Evolutionary conservation across 1,140 invertebrate species (phyloP), one percentile per base, ranked within the genome.

Genomic region (Aleiodes sp.): DNA sequence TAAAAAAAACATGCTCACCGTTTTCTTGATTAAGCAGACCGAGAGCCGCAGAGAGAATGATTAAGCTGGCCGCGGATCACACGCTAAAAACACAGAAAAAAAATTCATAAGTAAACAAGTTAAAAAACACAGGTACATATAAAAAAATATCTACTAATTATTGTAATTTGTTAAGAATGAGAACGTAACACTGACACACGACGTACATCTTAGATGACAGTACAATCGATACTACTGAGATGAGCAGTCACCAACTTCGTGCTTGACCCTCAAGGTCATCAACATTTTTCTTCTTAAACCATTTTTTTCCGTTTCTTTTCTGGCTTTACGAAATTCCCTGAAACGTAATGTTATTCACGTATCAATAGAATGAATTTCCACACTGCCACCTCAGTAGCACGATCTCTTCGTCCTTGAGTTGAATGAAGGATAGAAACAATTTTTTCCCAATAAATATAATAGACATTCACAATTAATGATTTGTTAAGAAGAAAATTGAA

Each of bases 171-270:
- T 24, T 14, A 16, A 4, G 19, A 63, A 26, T 41, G n/a, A n/a
- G n/a, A 26, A 37, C 12, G 31, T 37, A 39, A 67, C 14, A 46
- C n/a, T 60, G 10, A 3, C 19, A 52, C 14, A 14, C 37, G 68
- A 72, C 65, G 46, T 83, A 80, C 82, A 84, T 84, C 81, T 74
- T 78, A 77, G 29, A 56, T 66, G 69, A 72, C 75, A 73, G 76
- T 73, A 60, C 60, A 76, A 56, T 68, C 35, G 74, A 70, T 56
- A 84, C 82, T 84, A 81, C 77, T 72, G 69, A 76, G 82, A 84
- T 83, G 80, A 80, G 76, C 64, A 26, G 4, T 9, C 37, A 19
- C 7, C 14, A 16, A 70, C 76, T 71, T 71, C 73, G 72, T 70
- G 68, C 57, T 41, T 65, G 70, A 59, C 21, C 70, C 68, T 68